Conservation (phyloP, 2,888 invertebrate genomes). For the Drymonia ruficornis region DNA sequence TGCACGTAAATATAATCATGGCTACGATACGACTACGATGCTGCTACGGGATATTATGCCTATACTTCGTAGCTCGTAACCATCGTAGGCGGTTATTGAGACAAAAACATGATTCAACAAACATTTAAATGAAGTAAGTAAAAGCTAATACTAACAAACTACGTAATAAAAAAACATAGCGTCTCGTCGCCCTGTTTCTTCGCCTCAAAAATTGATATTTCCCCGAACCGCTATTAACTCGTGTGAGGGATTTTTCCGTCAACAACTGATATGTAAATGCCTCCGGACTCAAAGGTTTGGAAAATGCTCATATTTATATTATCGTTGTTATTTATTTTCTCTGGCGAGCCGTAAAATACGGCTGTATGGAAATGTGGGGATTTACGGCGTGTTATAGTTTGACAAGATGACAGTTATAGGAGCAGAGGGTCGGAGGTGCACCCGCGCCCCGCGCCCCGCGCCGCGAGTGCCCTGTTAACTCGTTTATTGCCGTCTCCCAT, state of each 20-base stretch:
- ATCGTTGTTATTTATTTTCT: conserved; percentile 82
- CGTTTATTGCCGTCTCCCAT: conserved; percentile 65
- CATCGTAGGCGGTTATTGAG: neutral
- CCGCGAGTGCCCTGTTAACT: conserved; percentile 60
- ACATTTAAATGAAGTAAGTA: too few species aligned
- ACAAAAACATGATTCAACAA: too few species aligned
- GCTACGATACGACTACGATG: neutral
- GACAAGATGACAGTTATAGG: conserved; percentile 82
- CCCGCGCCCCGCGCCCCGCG: conserved; percentile 33
- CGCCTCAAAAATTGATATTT: conserved; percentile 46
- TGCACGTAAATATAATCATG: too few species aligned
- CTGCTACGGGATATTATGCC: too few species aligned
- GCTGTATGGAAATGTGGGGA: conserved; percentile 79
- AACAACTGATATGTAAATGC: conserved; percentile 82
- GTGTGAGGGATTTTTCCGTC: conserved; percentile 72
- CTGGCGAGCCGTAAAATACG: conserved; percentile 79
- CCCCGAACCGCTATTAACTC: conserved; percentile 61
- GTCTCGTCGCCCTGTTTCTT: conserved; percentile 1
- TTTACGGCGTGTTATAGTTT: conserved; percentile 74
- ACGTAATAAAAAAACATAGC: neutral
- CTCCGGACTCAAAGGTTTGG: conserved; percentile 68
- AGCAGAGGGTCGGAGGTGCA: conserved; percentile 35
- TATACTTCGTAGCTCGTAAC: neutral
- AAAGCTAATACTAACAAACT: neutral
- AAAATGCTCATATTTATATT: conserved; percentile 78